phyloP scores from a whole-genome alignment of 1,140 invertebrate genomes.

The Trichoplusia ni region DNA sequence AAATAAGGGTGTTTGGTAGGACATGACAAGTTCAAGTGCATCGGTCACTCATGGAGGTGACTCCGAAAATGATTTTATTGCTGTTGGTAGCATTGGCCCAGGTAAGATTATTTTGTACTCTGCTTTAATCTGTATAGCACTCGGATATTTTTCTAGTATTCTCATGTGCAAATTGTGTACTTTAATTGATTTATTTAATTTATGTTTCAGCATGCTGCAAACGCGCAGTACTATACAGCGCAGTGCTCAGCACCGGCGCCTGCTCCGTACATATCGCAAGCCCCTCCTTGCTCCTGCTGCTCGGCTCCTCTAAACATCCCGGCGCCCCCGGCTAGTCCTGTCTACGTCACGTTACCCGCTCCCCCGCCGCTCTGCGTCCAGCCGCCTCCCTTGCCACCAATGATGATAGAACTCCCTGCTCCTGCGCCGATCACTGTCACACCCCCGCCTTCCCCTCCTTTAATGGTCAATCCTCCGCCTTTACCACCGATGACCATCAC shows the following conservation, averaged over 20 bases:
- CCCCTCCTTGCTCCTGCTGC: slow-evolving; percentile 40
- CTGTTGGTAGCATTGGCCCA: slow-evolving; percentile 50
- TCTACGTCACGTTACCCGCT: slow-evolving; percentile 47
- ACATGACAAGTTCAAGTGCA: slow-evolving; percentile 38
- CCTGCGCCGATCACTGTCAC: slow-evolving; percentile 56
- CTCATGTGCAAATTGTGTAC: too few relatives aligned
- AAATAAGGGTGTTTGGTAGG: slow-evolving; percentile 35
- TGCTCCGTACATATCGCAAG: slow-evolving; percentile 38
- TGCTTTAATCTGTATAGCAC: too few relatives aligned
- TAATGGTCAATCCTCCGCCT: slow-evolving; percentile 56
- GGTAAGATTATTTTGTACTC: slow-evolving; percentile 43
- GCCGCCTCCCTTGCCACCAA: slow-evolving; percentile 60
- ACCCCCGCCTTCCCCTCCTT: slow-evolving; percentile 60
- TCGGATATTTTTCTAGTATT: too few relatives aligned
- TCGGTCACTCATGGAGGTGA: slow-evolving; percentile 53
- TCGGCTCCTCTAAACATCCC: slow-evolving; percentile 43
- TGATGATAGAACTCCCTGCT: slow-evolving; percentile 46
- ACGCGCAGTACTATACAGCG: slow-evolving; percentile 61
- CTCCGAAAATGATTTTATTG: slow-evolving; percentile 39
- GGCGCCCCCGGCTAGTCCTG: slow-evolving; percentile 39
- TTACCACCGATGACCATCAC: slow-evolving; percentile 55
- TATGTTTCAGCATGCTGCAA: slow-evolving; percentile 50
- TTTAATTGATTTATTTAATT: background rate
- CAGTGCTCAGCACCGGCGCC: slow-evolving; percentile 40
- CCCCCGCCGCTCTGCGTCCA: slow-evolving; percentile 54